Conservation (phyloP, 2,113 vertebrate species). For the Tragulus kanchil region DNA sequence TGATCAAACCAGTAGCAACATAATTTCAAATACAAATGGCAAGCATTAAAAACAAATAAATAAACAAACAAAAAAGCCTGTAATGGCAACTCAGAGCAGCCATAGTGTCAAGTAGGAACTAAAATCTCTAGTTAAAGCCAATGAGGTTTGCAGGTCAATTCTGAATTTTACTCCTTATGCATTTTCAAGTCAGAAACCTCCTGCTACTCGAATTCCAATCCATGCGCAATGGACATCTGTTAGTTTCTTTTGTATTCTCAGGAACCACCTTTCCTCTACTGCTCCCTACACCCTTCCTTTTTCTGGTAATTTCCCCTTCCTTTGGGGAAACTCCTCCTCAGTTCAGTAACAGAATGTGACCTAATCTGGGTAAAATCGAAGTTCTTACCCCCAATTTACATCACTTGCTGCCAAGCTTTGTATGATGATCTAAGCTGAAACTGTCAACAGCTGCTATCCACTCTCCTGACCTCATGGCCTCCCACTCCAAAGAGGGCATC, state of each 20-base stretch:
- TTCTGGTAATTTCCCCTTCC: background rate
- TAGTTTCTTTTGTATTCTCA: background rate
- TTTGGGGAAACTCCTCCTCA: background rate
- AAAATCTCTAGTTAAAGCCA: constrained; percentile 27
- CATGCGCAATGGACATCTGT: background rate
- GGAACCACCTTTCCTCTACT: background rate
- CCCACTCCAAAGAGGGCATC: background rate
- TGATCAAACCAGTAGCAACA: background rate
- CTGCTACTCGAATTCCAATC: constrained; percentile 21
- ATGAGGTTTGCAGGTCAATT: constrained; percentile 39
- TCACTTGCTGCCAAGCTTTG: background rate
- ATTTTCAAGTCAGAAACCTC: background rate
- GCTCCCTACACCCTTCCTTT: background rate
- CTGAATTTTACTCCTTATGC: constrained; percentile 54
- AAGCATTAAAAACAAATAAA: background rate
- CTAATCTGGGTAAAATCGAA: constrained; percentile 30
- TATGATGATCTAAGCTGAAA: background rate
- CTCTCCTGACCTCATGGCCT: background rate
- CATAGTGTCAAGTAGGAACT: background rate
- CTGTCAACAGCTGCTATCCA: background rate
- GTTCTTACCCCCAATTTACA: background rate
- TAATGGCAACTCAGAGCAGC: constrained; percentile 50
- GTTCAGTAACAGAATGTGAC: background rate
- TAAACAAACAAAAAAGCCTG: background rate
- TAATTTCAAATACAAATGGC: background rate